Percentiles rank a stretch among this genome's conserved stretches.
Evolutionary conservation across 1,140 invertebrate genomes (phyloP).

Genomic region (Drepana arcuata): DNA sequence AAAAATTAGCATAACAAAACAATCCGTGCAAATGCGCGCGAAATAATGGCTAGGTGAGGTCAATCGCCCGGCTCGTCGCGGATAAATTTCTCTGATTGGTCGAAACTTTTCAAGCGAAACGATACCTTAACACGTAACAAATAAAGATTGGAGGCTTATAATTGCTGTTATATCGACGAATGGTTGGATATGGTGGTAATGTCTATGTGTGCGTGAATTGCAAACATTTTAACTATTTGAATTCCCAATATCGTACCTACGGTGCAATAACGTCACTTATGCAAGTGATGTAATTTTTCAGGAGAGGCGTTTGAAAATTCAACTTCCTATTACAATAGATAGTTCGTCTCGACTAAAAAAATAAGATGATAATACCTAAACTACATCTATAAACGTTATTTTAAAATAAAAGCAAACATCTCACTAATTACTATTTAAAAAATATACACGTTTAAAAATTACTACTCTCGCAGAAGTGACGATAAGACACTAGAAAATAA

Average conservation of each 20-base stretch:
- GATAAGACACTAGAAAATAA: constrained; percentile 4
- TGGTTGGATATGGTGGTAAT: too few relatives aligned
- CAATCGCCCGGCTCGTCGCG: too few relatives aligned
- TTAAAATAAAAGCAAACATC: constrained; percentile 4
- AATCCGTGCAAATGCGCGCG: too few relatives aligned
- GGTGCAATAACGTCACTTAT: constrained; percentile 5
- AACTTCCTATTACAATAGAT: constrained; percentile 1
- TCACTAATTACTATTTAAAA: constrained; percentile 5
- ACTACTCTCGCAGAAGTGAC: constrained; percentile 8
- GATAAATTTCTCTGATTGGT: too few relatives aligned
- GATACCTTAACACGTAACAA: too few relatives aligned
- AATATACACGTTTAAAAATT: constrained; percentile 6
- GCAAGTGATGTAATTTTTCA: constrained; percentile 4
- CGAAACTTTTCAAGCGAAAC: too few relatives aligned
- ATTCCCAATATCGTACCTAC: constrained; percentile 1
- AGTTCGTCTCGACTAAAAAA: constrained; percentile 1
- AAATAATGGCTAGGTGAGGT: too few relatives aligned
- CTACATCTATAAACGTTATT: constrained; percentile 6
- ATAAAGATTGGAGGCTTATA: too few relatives aligned
- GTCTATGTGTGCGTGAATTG: too few relatives aligned
- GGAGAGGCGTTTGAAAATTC: constrained; percentile 5
- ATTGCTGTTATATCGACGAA: too few relatives aligned
- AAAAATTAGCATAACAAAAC: too few relatives aligned
- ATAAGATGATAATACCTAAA: background rate
- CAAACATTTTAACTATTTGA: too few relatives aligned